Percentiles rank a stretch among this genome's conserved stretches.
These are phyloP conservation scores for Palloptera scutellata DNA, from an alignment of 2,888 invertebrate species.

Conservation along the genomic window DNA sequence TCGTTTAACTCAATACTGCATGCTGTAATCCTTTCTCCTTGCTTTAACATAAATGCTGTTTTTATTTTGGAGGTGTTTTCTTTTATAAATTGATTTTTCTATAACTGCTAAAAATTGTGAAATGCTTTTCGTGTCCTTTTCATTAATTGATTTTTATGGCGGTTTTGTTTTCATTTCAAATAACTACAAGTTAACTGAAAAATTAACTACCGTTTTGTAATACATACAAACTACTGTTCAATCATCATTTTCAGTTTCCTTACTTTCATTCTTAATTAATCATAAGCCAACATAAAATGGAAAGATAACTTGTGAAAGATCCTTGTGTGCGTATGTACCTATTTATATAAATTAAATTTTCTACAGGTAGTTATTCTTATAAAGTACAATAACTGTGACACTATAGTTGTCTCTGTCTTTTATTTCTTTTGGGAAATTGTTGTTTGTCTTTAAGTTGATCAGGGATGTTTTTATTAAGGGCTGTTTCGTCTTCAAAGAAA, in stretches of 20 bases:
- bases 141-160: constrained; percentile 1
- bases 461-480: too few species aligned
- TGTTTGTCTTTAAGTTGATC: too few species aligned
- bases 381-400: too few species aligned
- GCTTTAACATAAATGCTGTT: neutral
- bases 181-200: neutral
- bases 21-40: constrained; percentile 26
- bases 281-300: too few species aligned
- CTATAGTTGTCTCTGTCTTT: too few species aligned
- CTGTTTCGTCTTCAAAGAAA: too few species aligned
- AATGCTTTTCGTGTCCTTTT: neutral
- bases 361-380: too few species aligned
- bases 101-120: neutral
- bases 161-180: constrained; percentile 2
- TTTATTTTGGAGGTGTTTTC: constrained; percentile 36
- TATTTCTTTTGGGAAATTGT: too few species aligned
- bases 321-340: too few species aligned
- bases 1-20: constrained; percentile 1
- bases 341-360: too few species aligned
- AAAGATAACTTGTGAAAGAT: too few species aligned
- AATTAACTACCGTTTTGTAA: constrained; percentile 36
- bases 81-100: constrained; percentile 36
- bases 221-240: constrained; percentile 18
- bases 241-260: neutral
- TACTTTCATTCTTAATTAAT: neutral